Conservation (phyloP, 2,113 vertebrate species). For the Cervus canadensis region DNA sequence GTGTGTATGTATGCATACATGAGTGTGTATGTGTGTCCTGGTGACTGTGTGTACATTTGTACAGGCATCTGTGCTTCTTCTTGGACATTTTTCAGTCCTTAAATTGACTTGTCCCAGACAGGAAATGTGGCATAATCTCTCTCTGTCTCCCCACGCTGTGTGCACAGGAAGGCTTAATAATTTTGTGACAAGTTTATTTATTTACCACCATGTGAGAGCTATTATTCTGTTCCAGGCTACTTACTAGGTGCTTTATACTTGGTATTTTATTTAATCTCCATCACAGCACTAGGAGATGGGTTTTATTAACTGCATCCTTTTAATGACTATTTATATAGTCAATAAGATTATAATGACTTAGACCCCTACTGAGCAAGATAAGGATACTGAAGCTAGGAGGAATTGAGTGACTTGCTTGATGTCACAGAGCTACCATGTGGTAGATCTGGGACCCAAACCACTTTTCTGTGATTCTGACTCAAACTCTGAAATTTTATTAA, state of each 20-base stretch:
- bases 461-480: background rate
- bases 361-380: background rate
- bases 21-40: background rate
- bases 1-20: background rate
- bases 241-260: constrained; percentile 7
- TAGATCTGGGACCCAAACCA: background rate
- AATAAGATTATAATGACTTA: background rate
- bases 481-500: background rate
- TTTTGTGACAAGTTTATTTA: constrained; percentile 31
- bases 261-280: constrained; percentile 47
- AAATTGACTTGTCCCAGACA: background rate
- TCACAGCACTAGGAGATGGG: background rate
- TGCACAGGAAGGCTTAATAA: constrained; percentile 13
- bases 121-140: background rate
- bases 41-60: background rate
- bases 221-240: constrained; percentile 24
- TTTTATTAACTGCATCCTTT: constrained; percentile 17
- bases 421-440: background rate
- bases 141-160: background rate
- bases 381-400: background rate
- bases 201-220: constrained; percentile 31
- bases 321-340: constrained; percentile 17
- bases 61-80: background rate
- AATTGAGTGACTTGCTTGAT: background rate
- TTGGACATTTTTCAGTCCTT: background rate